Percentiles rank a stretch among this genome's conserved stretches.
These are phyloP conservation scores for Neodiprion pinetum DNA, from an alignment of 1,140 invertebrate genomes.

Conservation along the genomic window DNA sequence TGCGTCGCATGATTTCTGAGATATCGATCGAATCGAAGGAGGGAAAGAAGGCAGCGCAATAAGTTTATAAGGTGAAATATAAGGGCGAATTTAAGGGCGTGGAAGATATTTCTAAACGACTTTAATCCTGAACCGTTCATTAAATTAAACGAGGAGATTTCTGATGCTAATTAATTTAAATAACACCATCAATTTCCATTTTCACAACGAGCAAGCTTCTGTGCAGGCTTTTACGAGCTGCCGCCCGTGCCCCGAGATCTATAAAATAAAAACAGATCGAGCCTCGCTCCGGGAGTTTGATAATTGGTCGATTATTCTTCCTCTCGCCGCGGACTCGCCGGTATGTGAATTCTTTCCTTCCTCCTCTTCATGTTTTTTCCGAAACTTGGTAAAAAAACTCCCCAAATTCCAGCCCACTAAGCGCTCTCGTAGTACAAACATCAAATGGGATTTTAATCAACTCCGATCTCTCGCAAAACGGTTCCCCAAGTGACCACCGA, in stretches of 20 bases:
- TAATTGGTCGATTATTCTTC: slow-evolving; percentile 11
- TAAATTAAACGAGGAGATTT: slow-evolving; percentile 16
- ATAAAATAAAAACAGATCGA: slow-evolving; percentile 15
- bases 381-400: too few relatives aligned
- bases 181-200: slow-evolving; percentile 16
- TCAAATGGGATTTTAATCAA: background rate
- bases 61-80: background rate
- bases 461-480: background rate
- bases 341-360: background rate
- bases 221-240: background rate
- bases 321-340: background rate
- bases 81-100: background rate
- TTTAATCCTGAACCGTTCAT: slow-evolving; percentile 6
- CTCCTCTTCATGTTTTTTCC: background rate
- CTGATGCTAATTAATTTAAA: slow-evolving; percentile 17
- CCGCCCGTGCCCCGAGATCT: background rate
- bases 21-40: background rate
- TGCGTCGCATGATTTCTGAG: background rate
- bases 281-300: background rate
- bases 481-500: background rate
- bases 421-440: too few relatives aligned
- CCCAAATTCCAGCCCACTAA: too few relatives aligned
- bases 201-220: background rate
- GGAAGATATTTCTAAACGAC: slow-evolving; percentile 3
- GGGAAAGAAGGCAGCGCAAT: background rate